These are phyloP conservation scores for Rhagonycha fulva DNA, from an alignment of 2,888 invertebrate species.

Conservation along the genomic window DNA sequence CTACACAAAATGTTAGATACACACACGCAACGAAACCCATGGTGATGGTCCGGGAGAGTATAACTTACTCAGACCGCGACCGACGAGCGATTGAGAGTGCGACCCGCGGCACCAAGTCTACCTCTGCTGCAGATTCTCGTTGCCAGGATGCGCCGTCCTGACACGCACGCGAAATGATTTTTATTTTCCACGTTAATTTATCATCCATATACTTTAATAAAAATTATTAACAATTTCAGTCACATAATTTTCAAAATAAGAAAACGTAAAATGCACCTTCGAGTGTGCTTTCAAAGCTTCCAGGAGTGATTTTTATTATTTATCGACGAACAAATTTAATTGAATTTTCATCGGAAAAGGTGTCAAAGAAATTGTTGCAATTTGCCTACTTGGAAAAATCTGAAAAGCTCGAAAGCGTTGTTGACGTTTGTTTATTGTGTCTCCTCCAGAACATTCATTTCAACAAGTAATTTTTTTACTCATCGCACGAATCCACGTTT, in stretches of 20 bases:
- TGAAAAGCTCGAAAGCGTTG: neutral
- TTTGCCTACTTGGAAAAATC: neutral
- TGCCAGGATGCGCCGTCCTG: conserved; percentile 32
- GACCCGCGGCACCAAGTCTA: conserved; percentile 30
- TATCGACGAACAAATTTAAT: neutral
- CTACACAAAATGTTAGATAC: conserved; percentile 39
- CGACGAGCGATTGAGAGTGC: conserved; percentile 32
- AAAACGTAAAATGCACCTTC: neutral
- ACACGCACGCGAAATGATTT: conserved; percentile 20
- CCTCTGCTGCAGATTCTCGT: conserved; percentile 26
- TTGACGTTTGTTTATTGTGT: neutral
- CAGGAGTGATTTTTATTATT: neutral
- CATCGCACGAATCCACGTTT: neutral
- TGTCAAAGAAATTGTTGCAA: neutral
- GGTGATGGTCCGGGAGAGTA: conserved; percentile 13
- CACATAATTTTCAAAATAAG: neutral
- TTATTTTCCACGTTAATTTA: neutral
- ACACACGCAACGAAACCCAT: conserved; percentile 39
- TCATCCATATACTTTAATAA: neutral
- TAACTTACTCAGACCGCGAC: conserved; percentile 28
- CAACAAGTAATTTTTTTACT: neutral
- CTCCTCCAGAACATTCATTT: neutral
- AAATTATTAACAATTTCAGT: neutral
- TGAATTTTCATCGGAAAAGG: neutral
- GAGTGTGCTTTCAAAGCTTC: neutral